These are phyloP conservation scores for Corythornis vintsioides DNA, from an alignment of 2,113 vertebrate genomes.

Conservation along the genomic window DNA sequence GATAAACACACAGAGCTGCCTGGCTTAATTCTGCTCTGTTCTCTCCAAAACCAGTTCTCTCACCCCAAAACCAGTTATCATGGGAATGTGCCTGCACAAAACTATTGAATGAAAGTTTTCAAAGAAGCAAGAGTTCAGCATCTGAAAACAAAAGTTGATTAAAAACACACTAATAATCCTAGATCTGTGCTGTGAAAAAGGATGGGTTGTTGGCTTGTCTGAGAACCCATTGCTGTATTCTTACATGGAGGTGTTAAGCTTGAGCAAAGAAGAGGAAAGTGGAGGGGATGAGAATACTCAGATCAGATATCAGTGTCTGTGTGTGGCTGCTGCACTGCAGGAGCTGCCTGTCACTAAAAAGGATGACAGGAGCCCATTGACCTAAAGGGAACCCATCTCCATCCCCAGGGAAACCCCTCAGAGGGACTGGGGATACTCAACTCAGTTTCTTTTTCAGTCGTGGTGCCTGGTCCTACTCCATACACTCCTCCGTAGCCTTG, in stretches of 20 bases:
- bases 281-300: background rate
- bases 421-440: background rate
- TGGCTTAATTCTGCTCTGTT: background rate
- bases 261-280: background rate
- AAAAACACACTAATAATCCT: background rate
- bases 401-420: background rate
- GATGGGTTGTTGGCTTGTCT: accelerated
- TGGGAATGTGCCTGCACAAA: background rate
- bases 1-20: background rate
- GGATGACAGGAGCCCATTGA: background rate
- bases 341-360: accelerated
- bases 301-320: accelerated
- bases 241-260: background rate
- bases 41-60: background rate
- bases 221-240: accelerated
- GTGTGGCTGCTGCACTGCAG: background rate
- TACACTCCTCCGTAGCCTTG: background rate
- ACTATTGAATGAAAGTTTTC: background rate
- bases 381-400: background rate
- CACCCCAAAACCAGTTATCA: background rate
- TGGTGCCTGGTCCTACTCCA: background rate
- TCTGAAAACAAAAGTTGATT: background rate
- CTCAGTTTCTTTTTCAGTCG: background rate
- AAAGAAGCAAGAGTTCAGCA: background rate
- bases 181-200: background rate